A percentile compares a stretch with the other conserved stretches of the same genome.
These are phyloP conservation scores for Acleris holmiana DNA, from an alignment of 2,888 invertebrate species.

Conservation along the genomic window DNA sequence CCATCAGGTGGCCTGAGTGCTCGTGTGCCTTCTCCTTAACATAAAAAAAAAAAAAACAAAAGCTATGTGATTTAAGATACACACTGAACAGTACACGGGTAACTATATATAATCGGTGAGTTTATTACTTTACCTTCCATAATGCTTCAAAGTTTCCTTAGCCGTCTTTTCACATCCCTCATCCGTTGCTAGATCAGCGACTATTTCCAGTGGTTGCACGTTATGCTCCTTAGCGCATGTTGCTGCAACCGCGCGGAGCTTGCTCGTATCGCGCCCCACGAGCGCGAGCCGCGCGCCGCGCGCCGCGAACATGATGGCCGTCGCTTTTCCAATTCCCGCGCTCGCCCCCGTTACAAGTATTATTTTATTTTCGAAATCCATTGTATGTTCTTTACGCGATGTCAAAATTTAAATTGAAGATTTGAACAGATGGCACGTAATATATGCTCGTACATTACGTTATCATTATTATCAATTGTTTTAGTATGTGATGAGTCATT, in stretches of 20 bases:
- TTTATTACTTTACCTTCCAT: constrained; percentile 46
- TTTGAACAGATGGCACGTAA: too few relatives aligned
- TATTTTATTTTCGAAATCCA: constrained; percentile 38
- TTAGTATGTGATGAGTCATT: too few relatives aligned
- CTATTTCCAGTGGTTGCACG: constrained; percentile 45
- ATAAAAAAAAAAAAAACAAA: too few relatives aligned
- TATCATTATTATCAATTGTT: too few relatives aligned
- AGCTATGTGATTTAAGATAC: too few relatives aligned
- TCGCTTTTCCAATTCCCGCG: constrained; percentile 40
- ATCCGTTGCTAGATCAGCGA: constrained; percentile 56
- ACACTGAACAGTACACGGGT: too few relatives aligned
- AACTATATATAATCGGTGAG: too few relatives aligned
- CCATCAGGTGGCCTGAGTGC: too few relatives aligned
- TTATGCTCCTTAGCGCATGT: constrained; percentile 10
- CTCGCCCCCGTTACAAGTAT: constrained; percentile 40
- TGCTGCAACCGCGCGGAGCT: constrained; percentile 28
- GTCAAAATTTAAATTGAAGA: too few relatives aligned
- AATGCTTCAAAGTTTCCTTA: constrained; percentile 50
- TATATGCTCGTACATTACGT: too few relatives aligned
- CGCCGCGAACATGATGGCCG: constrained; percentile 33
- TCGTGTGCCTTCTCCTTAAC: too few relatives aligned
- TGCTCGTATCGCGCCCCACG: constrained; percentile 36
- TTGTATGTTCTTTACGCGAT: background rate
- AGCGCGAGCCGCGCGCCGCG: constrained; percentile 38
- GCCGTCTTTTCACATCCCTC: constrained; percentile 53